Conservation (phyloP, 2,113 vertebrate genomes). For the Shinisaurus crocodilurus region DNA sequence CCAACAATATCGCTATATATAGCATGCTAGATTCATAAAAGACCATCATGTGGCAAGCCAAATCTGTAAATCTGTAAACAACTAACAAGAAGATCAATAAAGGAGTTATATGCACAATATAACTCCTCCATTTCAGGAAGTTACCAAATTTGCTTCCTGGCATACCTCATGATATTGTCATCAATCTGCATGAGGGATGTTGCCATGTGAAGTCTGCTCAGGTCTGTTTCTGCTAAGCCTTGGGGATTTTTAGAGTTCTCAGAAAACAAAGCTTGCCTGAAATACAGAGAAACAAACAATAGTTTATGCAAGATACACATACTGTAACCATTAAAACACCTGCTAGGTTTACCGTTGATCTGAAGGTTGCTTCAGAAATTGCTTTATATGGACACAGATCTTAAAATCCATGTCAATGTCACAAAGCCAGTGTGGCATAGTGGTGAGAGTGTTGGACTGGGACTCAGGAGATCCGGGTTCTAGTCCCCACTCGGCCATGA, state of each 20-base stretch:
- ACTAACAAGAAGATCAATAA: neutral
- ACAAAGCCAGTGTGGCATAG: no score
- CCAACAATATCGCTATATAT: neutral
- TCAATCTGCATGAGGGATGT: conserved; percentile 99
- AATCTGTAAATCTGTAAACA: neutral
- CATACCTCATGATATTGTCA: conserved; percentile 95
- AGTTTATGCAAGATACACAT: neutral
- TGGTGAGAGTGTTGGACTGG: no score
- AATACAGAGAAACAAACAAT: conserved; percentile 31
- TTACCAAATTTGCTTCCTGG: neutral
- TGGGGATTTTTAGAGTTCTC: conserved; percentile 80
- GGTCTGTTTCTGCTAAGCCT: conserved; percentile 82
- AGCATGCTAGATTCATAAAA: neutral
- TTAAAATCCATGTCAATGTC: neutral
- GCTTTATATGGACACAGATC: neutral
- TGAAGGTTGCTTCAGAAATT: neutral
- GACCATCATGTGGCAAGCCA: conserved; percentile 13
- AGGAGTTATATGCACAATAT: neutral
- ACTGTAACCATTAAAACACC: neutral
- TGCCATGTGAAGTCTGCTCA: conserved; percentile 91
- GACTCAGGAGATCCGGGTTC: no score
- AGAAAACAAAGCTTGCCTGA: conserved; percentile 89
- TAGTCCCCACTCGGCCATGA: no score
- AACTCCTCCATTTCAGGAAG: neutral
- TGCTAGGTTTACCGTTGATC: neutral